Percentiles rank a stretch among this genome's conserved stretches.
Evolutionary conservation across 2,888 invertebrate species (phyloP).

Genomic region (Drosophila antonietae): DNA sequence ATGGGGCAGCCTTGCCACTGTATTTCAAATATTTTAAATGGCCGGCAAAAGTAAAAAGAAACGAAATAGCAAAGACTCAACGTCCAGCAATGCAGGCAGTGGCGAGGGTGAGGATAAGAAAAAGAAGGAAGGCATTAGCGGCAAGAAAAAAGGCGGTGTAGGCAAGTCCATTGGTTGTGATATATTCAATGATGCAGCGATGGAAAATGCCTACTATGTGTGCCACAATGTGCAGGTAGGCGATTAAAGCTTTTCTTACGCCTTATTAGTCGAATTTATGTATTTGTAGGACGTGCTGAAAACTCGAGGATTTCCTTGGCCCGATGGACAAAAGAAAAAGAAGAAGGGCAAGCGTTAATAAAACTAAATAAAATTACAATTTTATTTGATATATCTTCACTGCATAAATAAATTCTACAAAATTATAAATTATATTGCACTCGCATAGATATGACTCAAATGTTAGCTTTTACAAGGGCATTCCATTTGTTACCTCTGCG

Average conservation of each 20-base stretch:
- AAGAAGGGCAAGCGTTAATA: constrained; percentile 89
- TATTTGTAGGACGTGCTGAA: constrained; percentile 89
- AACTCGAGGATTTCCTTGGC: constrained; percentile 95
- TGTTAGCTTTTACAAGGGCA: constrained; percentile 1
- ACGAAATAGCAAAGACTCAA: constrained; percentile 86
- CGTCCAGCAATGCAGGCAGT: constrained; percentile 77
- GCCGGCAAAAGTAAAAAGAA: constrained; percentile 86
- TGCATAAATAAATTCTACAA: neutral
- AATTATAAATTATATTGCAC: neutral
- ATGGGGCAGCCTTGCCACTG: constrained; percentile 34
- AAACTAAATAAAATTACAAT: too few species aligned
- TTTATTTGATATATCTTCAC: too few species aligned
- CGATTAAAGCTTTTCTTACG: rapidly evolving
- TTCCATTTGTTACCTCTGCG: constrained; percentile 8
- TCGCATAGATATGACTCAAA: constrained; percentile 7
- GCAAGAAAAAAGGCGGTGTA: constrained; percentile 85
- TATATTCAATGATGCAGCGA: constrained; percentile 94
- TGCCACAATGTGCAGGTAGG: constrained; percentile 95
- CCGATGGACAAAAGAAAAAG: constrained; percentile 94
- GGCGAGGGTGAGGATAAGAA: constrained; percentile 84
- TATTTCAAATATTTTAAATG: constrained; percentile 62
- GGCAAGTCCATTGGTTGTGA: constrained; percentile 90
- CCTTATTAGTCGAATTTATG: neutral
- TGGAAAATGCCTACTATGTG: constrained; percentile 97
- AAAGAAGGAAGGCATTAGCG: constrained; percentile 85